Evolutionary conservation across 2,797 vertebrate genomes (phyloP), one percentile per base, ranked within the genome.

Genomic region (Notoglanidium macrostoma): DNA sequence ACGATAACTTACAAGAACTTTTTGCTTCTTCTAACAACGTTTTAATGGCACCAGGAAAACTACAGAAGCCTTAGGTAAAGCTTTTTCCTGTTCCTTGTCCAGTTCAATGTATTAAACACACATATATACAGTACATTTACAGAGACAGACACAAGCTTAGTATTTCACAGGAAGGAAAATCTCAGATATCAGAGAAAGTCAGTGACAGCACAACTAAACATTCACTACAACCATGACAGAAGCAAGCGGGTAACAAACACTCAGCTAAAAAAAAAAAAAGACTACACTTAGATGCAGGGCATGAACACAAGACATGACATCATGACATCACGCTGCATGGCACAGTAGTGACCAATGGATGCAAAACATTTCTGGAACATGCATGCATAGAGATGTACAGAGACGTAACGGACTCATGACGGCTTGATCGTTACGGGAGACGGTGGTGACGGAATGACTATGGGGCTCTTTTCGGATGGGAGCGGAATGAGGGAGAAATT

Each of bases 71-170:
- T 57, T 40, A 0, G n/a, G 15, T 26, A 82, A 51, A 61, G 0
- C 29, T 54, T 26, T 15, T 14, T 29, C 21, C 1, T 17, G 29
- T 32, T 12, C 78, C 81, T 90, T 90, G 93, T 94, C 92, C 93
- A 94, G 95, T 91, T 94, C 92, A 95, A 88, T 90, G 92, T 90
- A 92, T 84, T 72, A 78, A 91, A 93, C 91, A 93, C 90, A 91
- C 84, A 63, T 32, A 63, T 29, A 87, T 74, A 80, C 55, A 59
- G 5, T 63, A 90, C 59, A 88, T 26, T 68, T 86, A 90, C 70
- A 81, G 61, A 82, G 51, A 67, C 61, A 89, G 35, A 59, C 77
- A 90, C 17, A 92, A 90, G n/a, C n/a, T n/a, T 90, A 89, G n/a
- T 40, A 76, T 51, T 76, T 78, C 40, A 85, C 78, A 63, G 11